These are phyloP conservation scores for Metridium senile DNA, from an alignment of 92 coral and sea anemone species.

Conservation along the genomic window DNA sequence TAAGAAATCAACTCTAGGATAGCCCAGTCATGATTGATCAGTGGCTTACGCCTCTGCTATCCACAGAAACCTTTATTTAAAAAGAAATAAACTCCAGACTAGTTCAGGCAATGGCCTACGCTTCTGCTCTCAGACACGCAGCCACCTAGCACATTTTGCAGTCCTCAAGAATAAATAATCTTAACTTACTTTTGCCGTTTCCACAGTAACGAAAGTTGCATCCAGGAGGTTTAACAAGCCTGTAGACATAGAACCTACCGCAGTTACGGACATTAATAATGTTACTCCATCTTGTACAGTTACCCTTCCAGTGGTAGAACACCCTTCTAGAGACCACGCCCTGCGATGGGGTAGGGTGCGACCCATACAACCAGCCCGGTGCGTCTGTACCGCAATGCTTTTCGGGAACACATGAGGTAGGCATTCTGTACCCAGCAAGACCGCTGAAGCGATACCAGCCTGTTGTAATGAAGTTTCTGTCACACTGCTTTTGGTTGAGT, in stretches of 20 bases:
- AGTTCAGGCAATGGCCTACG: too few relatives aligned
- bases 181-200: constrained; percentile 6
- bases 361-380: constrained; percentile 45
- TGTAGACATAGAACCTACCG: constrained; percentile 34
- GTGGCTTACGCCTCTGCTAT: too few relatives aligned
- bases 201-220: constrained; percentile 39
- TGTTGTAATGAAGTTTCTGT: not conserved
- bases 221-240: constrained; percentile 16
- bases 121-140: too few relatives aligned
- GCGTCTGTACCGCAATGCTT: constrained; percentile 33
- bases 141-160: too few relatives aligned
- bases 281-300: constrained; percentile 27
- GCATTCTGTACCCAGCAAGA: constrained; percentile 33
- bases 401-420: constrained; percentile 28
- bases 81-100: too few relatives aligned
- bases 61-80: too few relatives aligned
- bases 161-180: too few relatives aligned
- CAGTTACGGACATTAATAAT: constrained; percentile 39
- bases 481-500: not conserved
- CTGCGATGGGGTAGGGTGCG: constrained; percentile 32
- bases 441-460: constrained; percentile 44
- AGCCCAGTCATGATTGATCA: too few relatives aligned
- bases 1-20: too few relatives aligned
- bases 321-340: constrained; percentile 36
- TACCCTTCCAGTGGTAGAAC: constrained; percentile 27